phyloP scores from a whole-genome alignment of 2,888 invertebrate species.

The Gasteruption jaculator region DNA sequence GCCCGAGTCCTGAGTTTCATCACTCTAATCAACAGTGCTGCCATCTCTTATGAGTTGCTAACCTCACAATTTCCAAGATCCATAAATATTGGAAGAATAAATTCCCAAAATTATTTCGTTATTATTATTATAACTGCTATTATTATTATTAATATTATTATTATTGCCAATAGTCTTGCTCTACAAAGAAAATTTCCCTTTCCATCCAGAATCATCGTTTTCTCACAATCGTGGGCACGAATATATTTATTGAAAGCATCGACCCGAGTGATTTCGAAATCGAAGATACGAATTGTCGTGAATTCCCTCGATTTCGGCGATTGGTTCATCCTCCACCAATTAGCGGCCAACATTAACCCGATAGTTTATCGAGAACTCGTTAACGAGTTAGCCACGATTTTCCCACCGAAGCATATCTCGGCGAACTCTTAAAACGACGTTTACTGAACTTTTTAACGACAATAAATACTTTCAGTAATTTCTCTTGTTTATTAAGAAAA shows the following conservation, averaged over 20 bases:
- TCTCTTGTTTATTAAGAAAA: too few species aligned
- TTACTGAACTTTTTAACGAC: too few species aligned
- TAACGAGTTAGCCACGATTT: constrained; percentile 50
- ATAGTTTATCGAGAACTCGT: constrained; percentile 64
- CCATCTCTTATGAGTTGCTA: too few species aligned
- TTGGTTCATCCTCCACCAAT: constrained; percentile 73
- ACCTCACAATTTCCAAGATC: not conserved
- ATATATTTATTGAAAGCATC: constrained; percentile 62
- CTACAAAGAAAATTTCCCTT: constrained; percentile 3
- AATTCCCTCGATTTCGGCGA: constrained; percentile 63
- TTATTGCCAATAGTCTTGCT: not conserved
- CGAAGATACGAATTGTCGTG: constrained; percentile 56
- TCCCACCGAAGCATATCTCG: constrained; percentile 22
- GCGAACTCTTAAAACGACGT: too few species aligned
- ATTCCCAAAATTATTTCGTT: not conserved
- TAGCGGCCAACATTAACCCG: constrained; percentile 73
- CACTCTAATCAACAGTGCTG: too few species aligned
- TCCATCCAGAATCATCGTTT: constrained; percentile 48
- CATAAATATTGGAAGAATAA: not conserved
- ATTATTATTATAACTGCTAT: not conserved
- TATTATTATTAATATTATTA: constrained; percentile 2
- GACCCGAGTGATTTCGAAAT: constrained; percentile 55
- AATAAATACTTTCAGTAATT: too few species aligned
- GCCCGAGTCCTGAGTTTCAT: too few species aligned
- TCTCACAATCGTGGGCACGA: constrained; percentile 59